Base-by-base conservation (phyloP, 1,140 invertebrate genomes). In the Macrotrachela quadricornifera region DNA sequence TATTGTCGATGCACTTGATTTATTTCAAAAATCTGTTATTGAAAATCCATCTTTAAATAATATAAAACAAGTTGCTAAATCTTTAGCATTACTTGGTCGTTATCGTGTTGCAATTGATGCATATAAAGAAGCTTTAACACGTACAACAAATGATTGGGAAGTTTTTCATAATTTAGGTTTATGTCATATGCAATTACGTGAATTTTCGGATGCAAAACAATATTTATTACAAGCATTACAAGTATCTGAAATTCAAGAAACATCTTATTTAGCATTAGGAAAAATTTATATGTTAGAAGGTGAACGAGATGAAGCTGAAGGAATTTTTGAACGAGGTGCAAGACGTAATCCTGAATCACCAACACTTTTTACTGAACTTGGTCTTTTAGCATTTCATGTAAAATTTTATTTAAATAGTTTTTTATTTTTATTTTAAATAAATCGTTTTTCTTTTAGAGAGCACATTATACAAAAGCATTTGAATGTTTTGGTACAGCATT, bases 41-140 rank as follows among this genome's bases (percentile, higher is more conserved):
- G 70, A 85, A 1, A 84, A 85, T 70, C 76, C 79, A 1, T 68
- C 72, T 10, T 67, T 77, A 11, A 77, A 80, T 52, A 82, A 81
- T 57, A 70, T 83, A 14, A 84, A 82, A 64, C 80, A 85, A 75
- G 79, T 85, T 55, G 83, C 80, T 0, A 76, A 80, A 60, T 84
- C 82, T 16, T 67, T 85, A 81, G 81, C 80, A 66, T 70, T 81
- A 42, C 71, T 85, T 61, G 80, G 79, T 1, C 73, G 79, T 54
- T 81, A 82, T 62, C 76, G 76, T 57, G 73, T 79, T 57, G 79
- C 84, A 0, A 68, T 83, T 44, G 80, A 82, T 60, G 77, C 80
- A 1, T 87, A 81, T 63, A 68, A 76, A 42, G 79, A 85, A 67
- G 81, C 82, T 1, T 77, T 80, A 59, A 76, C 74, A 63, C 64